Evolutionary conservation across 2,797 vertebrate genomes (phyloP).

Genomic region (Girardinus metallicus): DNA sequence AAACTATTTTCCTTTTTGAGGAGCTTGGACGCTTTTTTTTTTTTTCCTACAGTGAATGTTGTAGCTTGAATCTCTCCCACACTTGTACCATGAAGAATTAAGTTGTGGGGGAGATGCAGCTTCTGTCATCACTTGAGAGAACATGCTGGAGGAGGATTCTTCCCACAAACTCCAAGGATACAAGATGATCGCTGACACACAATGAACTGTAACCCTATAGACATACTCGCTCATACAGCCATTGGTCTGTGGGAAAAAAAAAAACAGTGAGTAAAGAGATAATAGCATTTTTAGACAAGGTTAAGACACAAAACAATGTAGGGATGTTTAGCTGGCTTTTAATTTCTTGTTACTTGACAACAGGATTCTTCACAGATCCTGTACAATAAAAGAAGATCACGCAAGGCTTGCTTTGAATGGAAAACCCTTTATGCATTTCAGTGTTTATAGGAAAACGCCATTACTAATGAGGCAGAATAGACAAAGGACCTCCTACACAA

Average conservation of each 20-base stretch:
- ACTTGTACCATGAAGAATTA: constrained; percentile 40
- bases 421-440: constrained; percentile 68
- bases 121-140: constrained; percentile 70
- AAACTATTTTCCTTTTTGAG: not conserved
- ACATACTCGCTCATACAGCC: not conserved
- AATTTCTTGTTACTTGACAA: constrained; percentile 55
- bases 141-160: constrained; percentile 61
- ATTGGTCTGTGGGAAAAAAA: constrained; percentile 46
- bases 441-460: constrained; percentile 70
- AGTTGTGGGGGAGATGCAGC: constrained; percentile 54
- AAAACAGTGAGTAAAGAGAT: constrained; percentile 40
- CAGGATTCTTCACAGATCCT: constrained; percentile 63
- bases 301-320: constrained; percentile 8
- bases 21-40: constrained; percentile 6
- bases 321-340: constrained; percentile 18
- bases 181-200: constrained; percentile 44
- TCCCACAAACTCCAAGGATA: constrained; percentile 58
- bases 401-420: constrained; percentile 74
- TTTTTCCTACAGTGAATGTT: constrained; percentile 35
- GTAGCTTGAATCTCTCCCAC: constrained; percentile 52
- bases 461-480: constrained; percentile 65
- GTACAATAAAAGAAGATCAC: constrained; percentile 71
- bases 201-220: constrained; percentile 6
- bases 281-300: constrained; percentile 25
- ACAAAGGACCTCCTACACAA: constrained; percentile 4